phyloP scores from a whole-genome alignment of 30 jellyfish, hydroid and myxozoan genomes.

The Turritopsis dohrnii region DNA sequence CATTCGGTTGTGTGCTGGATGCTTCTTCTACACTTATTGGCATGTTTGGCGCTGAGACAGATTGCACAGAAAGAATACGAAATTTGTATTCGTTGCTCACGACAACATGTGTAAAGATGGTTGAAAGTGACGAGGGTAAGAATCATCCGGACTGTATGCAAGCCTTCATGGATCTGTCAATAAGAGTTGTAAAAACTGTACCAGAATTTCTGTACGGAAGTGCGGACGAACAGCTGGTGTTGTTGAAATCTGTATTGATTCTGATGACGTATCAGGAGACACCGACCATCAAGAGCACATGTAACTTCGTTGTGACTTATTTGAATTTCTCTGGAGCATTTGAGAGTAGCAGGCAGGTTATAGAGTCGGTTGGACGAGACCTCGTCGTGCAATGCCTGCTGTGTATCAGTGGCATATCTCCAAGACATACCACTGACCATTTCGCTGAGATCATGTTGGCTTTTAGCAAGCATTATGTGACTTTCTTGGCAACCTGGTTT shows the following conservation, averaged over 20 bases:
- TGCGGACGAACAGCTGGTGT: conserved; percentile 37
- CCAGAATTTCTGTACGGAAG: conserved; percentile 38
- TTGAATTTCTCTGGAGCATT: conserved; percentile 31
- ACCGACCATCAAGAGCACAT: conserved; percentile 62
- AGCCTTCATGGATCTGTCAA: conserved; percentile 53
- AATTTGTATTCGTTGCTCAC: conserved; percentile 40
- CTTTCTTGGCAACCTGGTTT: conserved; percentile 50
- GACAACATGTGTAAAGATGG: conserved; percentile 17
- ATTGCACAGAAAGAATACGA: conserved; percentile 9
- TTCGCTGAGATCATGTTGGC: conserved; percentile 65
- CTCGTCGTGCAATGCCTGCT: conserved; percentile 36
- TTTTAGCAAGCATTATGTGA: conserved; percentile 38
- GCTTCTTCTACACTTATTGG: conserved; percentile 61
- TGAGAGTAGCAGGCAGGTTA: conserved; percentile 32
- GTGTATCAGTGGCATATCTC: conserved; percentile 70
- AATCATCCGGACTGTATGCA: conserved; percentile 62
- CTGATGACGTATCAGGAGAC: conserved; percentile 63
- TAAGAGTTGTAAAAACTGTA: conserved; percentile 57
- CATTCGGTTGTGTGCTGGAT: conserved; percentile 47
- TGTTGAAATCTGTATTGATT: conserved; percentile 38
- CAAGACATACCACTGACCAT: conserved; percentile 54
- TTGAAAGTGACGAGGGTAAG: conserved; percentile 32
- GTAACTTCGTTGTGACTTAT: conserved; percentile 45
- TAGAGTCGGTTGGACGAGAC: conserved; percentile 58
- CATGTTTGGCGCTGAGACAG: conserved; percentile 51